Evolutionary conservation across 2,797 vertebrate species (phyloP).

Genomic region (Crotalus adamanteus): DNA sequence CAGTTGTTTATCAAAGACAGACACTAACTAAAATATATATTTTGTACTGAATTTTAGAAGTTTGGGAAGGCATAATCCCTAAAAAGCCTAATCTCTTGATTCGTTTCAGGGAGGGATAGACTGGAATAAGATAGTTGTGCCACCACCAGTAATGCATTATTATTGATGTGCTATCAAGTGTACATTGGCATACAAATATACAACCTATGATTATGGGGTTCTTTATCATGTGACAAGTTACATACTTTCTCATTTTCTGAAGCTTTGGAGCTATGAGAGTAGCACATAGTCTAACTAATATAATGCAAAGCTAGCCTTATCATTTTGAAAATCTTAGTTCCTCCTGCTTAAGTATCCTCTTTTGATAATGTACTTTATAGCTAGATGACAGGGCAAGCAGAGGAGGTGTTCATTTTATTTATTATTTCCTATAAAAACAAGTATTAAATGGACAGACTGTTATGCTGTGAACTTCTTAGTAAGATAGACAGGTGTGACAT

Average conservation of each 20-base stretch:
- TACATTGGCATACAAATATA: not conserved
- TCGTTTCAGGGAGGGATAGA: not conserved
- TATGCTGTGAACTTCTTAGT: rapidly evolving
- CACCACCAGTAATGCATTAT: not conserved
- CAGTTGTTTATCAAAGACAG: not conserved
- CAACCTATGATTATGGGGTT: not conserved
- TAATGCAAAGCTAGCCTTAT: not conserved
- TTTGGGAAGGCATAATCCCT: not conserved
- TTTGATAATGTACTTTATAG: rapidly evolving
- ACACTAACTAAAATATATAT: not conserved
- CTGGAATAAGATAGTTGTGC: not conserved
- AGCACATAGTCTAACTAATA: not conserved
- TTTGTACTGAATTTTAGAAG: not conserved
- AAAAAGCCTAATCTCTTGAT: not conserved
- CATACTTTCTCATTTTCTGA: not conserved
- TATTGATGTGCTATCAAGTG: not conserved
- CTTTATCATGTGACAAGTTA: not conserved
- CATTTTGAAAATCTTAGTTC: not conserved
- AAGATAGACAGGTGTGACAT: not conserved
- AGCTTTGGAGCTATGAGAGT: not conserved
- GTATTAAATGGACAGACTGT: rapidly evolving
- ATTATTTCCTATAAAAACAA: rapidly evolving
- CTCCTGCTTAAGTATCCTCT: not conserved
- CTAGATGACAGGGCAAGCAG: rapidly evolving
- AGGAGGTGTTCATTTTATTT: rapidly evolving